Base-by-base conservation (phyloP, 2,888 invertebrate species). In the Acronicta aceris region DNA sequence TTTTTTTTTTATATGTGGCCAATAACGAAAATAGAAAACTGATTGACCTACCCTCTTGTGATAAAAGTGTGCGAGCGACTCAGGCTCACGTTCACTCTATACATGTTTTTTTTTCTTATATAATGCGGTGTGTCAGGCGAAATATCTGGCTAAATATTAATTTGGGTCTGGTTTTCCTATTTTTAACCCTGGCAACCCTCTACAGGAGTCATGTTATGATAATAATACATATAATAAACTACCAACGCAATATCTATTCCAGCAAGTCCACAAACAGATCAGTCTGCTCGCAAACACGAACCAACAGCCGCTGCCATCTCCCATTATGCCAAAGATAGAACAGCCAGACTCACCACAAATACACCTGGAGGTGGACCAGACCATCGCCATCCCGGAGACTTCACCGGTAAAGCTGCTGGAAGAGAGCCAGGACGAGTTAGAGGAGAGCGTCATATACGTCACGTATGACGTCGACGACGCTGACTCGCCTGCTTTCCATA, bases 361-460 rank as follows among this genome's bases (percentile, higher is more conserved):
- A 25, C 59, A 62, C n/a, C 53, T 69, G 41, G 59, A 59, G 27
- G 62, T 69, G 17, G 74, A 76, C 33, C 69, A 73, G 25, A 59
- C 57, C 4, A 38, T 62, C 7, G 38, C 58, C n/a, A 68, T 71
- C 2, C 59, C 65, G 3, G 55, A 51, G 45, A 0, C 46, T 0
- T 61, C 67, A 2, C 64, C 77, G 5, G 46, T 43, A 30, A 67
- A 66, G 9, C 43, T 67, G 42, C 42, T 71, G 13, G 73, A 75
- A 6, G 77, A 78, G 16, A 57, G 58, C 5, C 40, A 64, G n/a
- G 71, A 74, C 1, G 76, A 69, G 6, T 21, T 65, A 3, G 89
- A 87, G 13, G 92, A 92, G 60, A 79, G 89, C 15, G 90, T 95
- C 49, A 92, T 95, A 15, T 94, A 93, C 78, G 94, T 95, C 45